Evolutionary conservation across 1,140 invertebrate species (phyloP).

Genomic region (Ceratosolen solmsi): DNA sequence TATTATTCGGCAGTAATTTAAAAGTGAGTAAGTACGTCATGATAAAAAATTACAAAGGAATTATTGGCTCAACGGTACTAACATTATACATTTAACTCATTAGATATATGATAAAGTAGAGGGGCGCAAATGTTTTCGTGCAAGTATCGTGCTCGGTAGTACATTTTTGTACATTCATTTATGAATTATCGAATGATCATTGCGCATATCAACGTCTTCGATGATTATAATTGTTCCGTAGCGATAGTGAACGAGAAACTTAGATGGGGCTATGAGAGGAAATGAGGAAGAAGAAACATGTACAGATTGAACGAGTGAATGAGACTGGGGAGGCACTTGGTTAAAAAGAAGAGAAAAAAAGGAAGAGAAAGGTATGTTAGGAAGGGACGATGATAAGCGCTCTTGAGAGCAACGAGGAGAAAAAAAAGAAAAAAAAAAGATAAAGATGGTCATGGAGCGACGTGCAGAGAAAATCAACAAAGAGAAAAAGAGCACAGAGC

Average conservation of each 20-base stretch:
- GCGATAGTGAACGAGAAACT: background rate
- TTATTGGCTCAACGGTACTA: no score
- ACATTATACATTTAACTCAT: background rate
- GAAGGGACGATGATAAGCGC: slow-evolving; percentile 15
- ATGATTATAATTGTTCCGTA: background rate
- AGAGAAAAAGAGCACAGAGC: slow-evolving; percentile 12
- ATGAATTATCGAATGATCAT: slow-evolving; percentile 39
- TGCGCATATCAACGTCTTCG: no score
- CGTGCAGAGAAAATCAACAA: background rate
- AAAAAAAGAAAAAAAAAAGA: slow-evolving; percentile 35
- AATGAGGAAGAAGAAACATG: background rate
- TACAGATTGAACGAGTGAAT: background rate
- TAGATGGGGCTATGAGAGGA: background rate
- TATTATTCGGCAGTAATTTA: no score
- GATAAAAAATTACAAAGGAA: no score
- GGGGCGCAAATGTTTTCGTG: background rate
- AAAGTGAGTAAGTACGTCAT: no score
- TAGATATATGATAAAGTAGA: background rate
- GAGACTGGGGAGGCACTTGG: background rate
- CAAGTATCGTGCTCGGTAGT: background rate
- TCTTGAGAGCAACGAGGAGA: background rate
- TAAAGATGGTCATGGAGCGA: background rate
- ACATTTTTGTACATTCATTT: background rate
- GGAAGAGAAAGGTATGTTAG: background rate
- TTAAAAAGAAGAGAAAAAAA: slow-evolving; percentile 6